These are phyloP conservation scores for Idaea dimidiata DNA, from an alignment of 2,888 invertebrate genomes.

Conservation along the genomic window DNA sequence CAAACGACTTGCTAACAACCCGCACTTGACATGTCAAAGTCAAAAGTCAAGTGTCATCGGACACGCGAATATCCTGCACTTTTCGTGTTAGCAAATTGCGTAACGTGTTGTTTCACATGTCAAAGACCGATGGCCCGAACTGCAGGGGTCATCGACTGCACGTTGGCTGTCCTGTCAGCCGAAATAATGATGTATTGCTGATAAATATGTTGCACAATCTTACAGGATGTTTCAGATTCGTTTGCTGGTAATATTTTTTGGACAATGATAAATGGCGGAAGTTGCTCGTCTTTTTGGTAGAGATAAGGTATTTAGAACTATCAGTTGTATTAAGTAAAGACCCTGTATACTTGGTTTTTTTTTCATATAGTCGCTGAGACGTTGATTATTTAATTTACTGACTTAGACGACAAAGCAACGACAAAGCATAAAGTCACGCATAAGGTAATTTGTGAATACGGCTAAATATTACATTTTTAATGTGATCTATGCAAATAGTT, in stretches of 20 bases:
- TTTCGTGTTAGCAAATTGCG: neutral
- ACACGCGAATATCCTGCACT: neutral
- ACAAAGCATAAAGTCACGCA: slow-evolving; percentile 4
- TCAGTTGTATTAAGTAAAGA: no score
- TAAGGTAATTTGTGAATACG: no score
- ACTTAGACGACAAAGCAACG: no score
- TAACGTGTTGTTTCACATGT: neutral
- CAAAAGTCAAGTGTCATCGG: neutral
- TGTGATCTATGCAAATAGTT: no score
- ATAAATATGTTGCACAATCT: slow-evolving; percentile 23
- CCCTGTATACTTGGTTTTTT: no score
- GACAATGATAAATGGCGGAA: neutral
- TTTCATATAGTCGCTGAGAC: no score
- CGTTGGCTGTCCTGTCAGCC: slow-evolving; percentile 16
- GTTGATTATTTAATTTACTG: no score
- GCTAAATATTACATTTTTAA: no score
- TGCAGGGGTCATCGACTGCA: slow-evolving; percentile 17
- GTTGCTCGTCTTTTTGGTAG: neutral
- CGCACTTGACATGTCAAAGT: slow-evolving; percentile 1
- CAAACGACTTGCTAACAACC: neutral
- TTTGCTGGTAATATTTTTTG: neutral
- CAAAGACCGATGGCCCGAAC: neutral
- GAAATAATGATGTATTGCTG: slow-evolving; percentile 17
- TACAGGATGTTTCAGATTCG: slow-evolving; percentile 12
- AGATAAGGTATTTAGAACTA: neutral